Base-by-base conservation (phyloP, 2,797 vertebrate genomes). In the Takifugu rubripes region DNA sequence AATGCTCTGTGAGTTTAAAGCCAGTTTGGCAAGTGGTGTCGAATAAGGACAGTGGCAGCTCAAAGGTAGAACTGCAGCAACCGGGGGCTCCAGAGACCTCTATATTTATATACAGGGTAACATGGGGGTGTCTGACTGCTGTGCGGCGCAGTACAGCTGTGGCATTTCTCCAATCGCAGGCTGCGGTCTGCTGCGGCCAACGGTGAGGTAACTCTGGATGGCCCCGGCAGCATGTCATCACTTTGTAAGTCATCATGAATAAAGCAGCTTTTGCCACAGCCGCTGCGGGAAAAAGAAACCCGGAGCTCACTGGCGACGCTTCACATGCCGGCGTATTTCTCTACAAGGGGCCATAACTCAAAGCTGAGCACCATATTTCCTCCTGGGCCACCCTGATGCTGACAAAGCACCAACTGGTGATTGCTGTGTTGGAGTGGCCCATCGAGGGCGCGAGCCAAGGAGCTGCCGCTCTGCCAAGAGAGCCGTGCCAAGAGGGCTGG, bases 61-160 rank as follows among this genome's bases (percentile, higher is more conserved):
- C 3, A 14, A 73, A 79, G 77, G 70, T 56, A 67, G 74, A 76
- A 68, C 66, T 69, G 66, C 77, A 77, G 70, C 5, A 59, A 2
- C 7, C 31, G 49, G 64, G 76, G 62, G 66, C 85, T 84, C 74
- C 63, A 78, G 84, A 84, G 86, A 84, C 66, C 75, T 82, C 85
- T 89, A 85, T 85, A 86, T 90, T 89, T 89, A 88, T 90, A 82
- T 82, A 88, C 88, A 89, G 83, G 84, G 85, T 88, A 84, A 89
- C 86, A 75, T 85, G 81, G 74, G 17, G n/a, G 76, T 79, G 82
- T 82, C 74, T 81, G 77, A 78, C 81, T 81, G 75, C 77, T 68
- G 74, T 74, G 42, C 52, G 67, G 54, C 66, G 78, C 65, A 76
- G 68, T 71, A 70, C 82, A 86, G 87, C 82, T 86, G 77, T 58